Conservation (phyloP, 2,797 vertebrate genomes). For the Neosalanx taihuensis region DNA sequence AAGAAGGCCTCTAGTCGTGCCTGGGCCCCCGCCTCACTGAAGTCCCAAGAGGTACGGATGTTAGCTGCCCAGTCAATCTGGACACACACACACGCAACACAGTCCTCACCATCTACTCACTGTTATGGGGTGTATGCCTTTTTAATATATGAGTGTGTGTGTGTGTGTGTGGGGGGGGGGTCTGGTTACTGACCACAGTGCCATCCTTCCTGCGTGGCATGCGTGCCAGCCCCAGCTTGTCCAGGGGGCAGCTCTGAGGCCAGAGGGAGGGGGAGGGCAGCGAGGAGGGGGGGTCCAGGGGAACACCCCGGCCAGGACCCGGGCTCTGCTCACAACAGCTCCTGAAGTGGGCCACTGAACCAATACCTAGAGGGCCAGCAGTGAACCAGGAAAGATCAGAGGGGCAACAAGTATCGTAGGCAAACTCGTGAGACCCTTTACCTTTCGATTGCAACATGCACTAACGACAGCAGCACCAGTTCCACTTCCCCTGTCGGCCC, state of each 20-base stretch:
- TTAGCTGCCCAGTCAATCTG: slow-evolving; percentile 73
- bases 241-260: slow-evolving; percentile 59
- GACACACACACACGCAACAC: slow-evolving; percentile 11
- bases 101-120: too few relatives aligned
- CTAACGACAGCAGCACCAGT: background rate
- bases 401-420: too few relatives aligned
- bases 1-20: slow-evolving; percentile 63
- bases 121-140: too few relatives aligned
- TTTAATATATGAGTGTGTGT: too few relatives aligned
- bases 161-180: too few relatives aligned
- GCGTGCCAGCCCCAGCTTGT: slow-evolving; percentile 57
- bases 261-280: slow-evolving; percentile 63
- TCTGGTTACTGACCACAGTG: slow-evolving; percentile 57
- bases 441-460: background rate
- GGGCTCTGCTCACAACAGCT: slow-evolving; percentile 71
- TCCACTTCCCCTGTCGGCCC: too few relatives aligned
- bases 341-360: slow-evolving; percentile 76
- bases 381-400: too few relatives aligned
- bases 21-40: slow-evolving; percentile 71
- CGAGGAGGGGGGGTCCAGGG: slow-evolving; percentile 60
- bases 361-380: slow-evolving; percentile 62
- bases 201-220: slow-evolving; percentile 75
- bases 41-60: slow-evolving; percentile 72
- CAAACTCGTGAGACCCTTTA: too few relatives aligned
- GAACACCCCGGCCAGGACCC: slow-evolving; percentile 45